Evolutionary conservation across 2,113 vertebrate species (phyloP).

Genomic region (Sylvia atricapilla): DNA sequence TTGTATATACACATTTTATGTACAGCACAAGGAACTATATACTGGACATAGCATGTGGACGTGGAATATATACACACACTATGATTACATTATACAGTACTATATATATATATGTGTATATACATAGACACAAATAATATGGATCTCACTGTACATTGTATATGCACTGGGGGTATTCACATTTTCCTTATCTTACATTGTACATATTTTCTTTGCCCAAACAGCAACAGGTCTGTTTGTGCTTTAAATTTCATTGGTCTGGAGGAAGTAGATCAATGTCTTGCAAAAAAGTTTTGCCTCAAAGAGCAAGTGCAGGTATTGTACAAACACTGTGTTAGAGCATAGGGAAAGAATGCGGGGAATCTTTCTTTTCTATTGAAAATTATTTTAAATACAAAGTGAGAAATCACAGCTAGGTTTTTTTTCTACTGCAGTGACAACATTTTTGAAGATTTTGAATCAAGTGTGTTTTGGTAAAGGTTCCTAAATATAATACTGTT

Average conservation of each 20-base stretch:
- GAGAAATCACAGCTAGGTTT: not conserved
- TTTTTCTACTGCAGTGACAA: not conserved
- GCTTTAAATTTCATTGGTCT: constrained; percentile 28
- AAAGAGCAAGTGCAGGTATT: not conserved
- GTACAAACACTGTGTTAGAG: not conserved
- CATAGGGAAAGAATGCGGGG: not conserved
- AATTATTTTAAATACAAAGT: not conserved
- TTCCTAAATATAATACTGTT: not conserved
- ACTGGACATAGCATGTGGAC: not conserved
- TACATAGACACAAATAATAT: not conserved
- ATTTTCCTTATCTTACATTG: not conserved
- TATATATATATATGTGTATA: constrained; percentile 24
- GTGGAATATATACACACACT: constrained; percentile 42
- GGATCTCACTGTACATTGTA: constrained; percentile 31
- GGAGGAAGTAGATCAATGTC: not conserved
- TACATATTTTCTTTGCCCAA: not conserved
- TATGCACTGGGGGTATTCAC: constrained; percentile 13
- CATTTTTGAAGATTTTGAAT: not conserved
- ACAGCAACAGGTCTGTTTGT: not conserved
- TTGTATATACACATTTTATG: constrained; percentile 48
- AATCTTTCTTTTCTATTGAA: not conserved
- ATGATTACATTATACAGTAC: constrained; percentile 41
- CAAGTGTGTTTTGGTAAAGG: not conserved
- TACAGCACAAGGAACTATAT: constrained; percentile 24
- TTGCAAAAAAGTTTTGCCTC: not conserved